phyloP scores from a whole-genome alignment of 2,113 vertebrate species.

The Psophia crepitans region DNA sequence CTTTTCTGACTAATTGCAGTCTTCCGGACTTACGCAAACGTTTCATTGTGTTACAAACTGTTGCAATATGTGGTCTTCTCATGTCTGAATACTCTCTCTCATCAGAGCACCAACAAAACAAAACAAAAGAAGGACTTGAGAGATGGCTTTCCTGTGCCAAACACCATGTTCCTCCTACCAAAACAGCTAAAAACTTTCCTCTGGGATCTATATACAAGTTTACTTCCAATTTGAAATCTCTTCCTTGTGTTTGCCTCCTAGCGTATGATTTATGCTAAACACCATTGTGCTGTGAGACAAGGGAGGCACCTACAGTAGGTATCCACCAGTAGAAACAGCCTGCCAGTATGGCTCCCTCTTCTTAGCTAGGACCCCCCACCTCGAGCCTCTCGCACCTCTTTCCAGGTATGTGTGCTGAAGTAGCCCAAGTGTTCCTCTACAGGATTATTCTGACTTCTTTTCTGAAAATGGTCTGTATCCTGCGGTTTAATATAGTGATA shows the following conservation, averaged over 20 bases:
- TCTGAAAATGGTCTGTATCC: not conserved
- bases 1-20: not conserved
- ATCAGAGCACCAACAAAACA: not conserved
- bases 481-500: not conserved
- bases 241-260: not conserved
- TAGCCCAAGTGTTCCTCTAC: not conserved
- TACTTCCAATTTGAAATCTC: not conserved
- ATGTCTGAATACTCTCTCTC: not conserved
- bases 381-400: not conserved
- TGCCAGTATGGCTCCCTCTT: not conserved
- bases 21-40: not conserved
- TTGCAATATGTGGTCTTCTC: not conserved
- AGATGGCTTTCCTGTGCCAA: not conserved
- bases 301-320: not conserved
- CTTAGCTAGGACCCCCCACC: not conserved
- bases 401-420: not conserved
- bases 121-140: not conserved
- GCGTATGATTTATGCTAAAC: not conserved
- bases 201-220: not conserved
- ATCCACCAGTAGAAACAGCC: not conserved
- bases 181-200: not conserved
- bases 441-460: not conserved
- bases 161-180: not conserved
- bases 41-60: constrained; percentile 7
- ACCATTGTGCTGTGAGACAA: not conserved